Conservation (phyloP, 2,113 vertebrate species). For the Mionectes macconnelli region DNA sequence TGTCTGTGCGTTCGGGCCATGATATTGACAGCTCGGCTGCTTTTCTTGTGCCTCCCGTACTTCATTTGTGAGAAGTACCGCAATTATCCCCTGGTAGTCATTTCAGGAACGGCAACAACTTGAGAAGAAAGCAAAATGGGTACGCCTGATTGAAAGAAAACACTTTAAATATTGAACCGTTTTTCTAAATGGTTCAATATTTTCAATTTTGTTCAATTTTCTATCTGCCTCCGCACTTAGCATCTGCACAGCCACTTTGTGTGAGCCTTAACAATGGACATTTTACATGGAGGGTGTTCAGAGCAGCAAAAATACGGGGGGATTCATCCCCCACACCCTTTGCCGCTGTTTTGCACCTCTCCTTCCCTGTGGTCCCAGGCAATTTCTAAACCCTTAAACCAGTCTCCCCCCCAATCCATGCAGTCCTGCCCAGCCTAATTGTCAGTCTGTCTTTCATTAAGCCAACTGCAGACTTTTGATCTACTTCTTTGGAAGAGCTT, state of each 20-base stretch:
- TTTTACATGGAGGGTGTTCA: not conserved
- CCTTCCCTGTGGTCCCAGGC: not conserved
- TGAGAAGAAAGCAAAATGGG: conserved; percentile 67
- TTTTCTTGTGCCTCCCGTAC: not conserved
- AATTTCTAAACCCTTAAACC: not conserved
- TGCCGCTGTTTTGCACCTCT: not conserved
- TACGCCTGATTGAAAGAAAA: conserved; percentile 73
- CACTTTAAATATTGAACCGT: conserved; percentile 63
- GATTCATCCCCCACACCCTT: not conserved
- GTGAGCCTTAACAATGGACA: not conserved
- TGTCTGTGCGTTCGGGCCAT: not conserved
- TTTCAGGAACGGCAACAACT: conserved; percentile 63
- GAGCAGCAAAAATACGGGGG: not conserved
- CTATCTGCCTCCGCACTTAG: not conserved
- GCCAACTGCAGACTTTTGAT: conserved; percentile 29
- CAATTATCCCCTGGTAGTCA: conserved; percentile 72
- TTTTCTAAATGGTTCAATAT: not conserved
- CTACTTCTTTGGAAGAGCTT: conserved; percentile 20
- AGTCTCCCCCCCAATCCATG: not conserved
- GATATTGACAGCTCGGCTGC: conserved; percentile 58
- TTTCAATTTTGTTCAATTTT: not conserved
- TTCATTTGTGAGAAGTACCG: conserved; percentile 67
- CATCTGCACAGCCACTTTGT: not conserved
- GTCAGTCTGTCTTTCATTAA: conserved; percentile 32
- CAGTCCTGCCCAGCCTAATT: not conserved